Conservation (phyloP, 2,888 invertebrate species). For the Lacanobia wlatinum region DNA sequence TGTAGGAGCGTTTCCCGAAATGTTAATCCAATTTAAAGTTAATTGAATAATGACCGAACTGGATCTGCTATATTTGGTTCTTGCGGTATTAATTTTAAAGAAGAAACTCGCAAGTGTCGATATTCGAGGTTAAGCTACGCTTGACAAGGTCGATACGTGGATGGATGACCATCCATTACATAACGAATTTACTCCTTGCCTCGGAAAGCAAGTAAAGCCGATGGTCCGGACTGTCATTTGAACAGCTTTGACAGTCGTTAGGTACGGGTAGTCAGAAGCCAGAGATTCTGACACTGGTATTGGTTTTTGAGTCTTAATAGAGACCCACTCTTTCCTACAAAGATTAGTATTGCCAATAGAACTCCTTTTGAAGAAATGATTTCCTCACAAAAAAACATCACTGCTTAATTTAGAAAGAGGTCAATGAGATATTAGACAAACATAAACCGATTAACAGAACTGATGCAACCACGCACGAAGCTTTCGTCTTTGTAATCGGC, state of each 20-base stretch:
- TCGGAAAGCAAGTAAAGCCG: too few species aligned
- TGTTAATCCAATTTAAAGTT: slow-evolving; percentile 3
- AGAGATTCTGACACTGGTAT: too few species aligned
- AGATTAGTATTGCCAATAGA: slow-evolving; percentile 1
- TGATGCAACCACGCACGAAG: slow-evolving; percentile 39
- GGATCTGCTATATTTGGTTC: slow-evolving; percentile 6
- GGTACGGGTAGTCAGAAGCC: too few species aligned
- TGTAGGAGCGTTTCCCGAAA: slow-evolving; percentile 14
- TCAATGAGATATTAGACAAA: slow-evolving; percentile 38
- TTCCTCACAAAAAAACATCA: neutral
- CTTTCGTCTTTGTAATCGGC: slow-evolving; percentile 10
- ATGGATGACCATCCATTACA: too few species aligned
- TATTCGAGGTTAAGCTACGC: too few species aligned
- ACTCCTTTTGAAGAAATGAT: neutral
- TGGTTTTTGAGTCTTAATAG: too few species aligned
- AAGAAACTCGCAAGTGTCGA: neutral
- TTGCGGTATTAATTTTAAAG: slow-evolving; percentile 8
- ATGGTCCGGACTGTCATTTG: too few species aligned
- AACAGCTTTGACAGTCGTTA: too few species aligned
- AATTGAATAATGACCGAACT: slow-evolving; percentile 24
- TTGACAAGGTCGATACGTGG: too few species aligned
- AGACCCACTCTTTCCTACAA: neutral
- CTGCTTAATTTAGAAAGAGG: slow-evolving; percentile 24
- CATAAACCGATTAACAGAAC: slow-evolving; percentile 14
- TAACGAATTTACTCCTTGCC: too few species aligned